These are phyloP conservation scores for Mesitornis unicolor DNA, from an alignment of 2,113 vertebrate species.

Conservation along the genomic window DNA sequence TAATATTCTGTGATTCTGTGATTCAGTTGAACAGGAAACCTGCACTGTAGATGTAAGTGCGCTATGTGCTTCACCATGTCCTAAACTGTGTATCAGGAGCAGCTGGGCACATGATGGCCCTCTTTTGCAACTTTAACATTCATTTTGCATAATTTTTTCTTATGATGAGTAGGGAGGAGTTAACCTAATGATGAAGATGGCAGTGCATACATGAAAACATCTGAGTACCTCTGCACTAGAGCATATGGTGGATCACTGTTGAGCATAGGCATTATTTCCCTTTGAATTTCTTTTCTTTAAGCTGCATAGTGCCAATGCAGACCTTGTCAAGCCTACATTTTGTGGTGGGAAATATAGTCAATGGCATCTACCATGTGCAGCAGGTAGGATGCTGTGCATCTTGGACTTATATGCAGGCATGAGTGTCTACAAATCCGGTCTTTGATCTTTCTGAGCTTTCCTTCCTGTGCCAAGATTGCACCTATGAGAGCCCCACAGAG, in stretches of 20 bases:
- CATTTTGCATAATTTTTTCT: neutral
- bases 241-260: neutral
- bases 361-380: neutral
- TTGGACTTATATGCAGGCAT: neutral
- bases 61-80: neutral
- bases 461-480: neutral
- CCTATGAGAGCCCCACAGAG: slow-evolving; percentile 3
- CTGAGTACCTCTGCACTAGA: neutral
- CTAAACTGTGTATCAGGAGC: neutral
- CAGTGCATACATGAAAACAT: neutral
- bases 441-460: neutral
- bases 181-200: neutral
- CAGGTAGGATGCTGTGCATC: neutral
- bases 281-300: neutral
- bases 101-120: neutral
- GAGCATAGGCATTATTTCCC: neutral
- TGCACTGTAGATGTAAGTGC: rapidly evolving
- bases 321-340: neutral
- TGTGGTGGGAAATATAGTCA: neutral
- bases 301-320: neutral
- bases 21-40: neutral
- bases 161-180: neutral
- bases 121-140: neutral
- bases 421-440: neutral
- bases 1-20: too few species aligned